Conservation (phyloP, 2,888 invertebrate species). For the Oscheius sp. region DNA sequence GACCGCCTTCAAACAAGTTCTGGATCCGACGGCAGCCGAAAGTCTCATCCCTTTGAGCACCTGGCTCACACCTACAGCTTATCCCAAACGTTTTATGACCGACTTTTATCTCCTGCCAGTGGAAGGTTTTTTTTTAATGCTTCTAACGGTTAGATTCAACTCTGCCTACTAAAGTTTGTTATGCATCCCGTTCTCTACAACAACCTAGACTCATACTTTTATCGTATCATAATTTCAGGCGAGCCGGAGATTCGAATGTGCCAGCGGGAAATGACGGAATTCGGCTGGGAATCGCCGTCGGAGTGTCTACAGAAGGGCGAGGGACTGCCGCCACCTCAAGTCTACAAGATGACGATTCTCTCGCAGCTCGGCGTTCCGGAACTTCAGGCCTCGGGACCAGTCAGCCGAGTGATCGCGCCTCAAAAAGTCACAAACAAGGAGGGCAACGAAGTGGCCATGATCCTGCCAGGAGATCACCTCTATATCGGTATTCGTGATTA, state of each 20-base stretch:
- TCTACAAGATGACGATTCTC: conserved; percentile 65
- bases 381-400: conserved; percentile 9
- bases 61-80: conserved; percentile 64
- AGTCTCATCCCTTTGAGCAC: conserved; percentile 62
- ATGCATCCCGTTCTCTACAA: too few relatives aligned
- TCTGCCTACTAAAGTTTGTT: too few relatives aligned
- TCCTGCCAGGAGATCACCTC: conserved; percentile 53
- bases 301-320: conserved; percentile 50
- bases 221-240: conserved; percentile 14
- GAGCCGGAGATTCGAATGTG: conserved; percentile 52
- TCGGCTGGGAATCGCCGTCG: conserved; percentile 50
- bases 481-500: conserved; percentile 32
- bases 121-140: conserved; percentile 39
- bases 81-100: conserved; percentile 56
- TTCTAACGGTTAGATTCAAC: background rate
- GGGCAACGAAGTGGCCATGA: conserved; percentile 39
- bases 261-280: conserved; percentile 55
- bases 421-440: conserved; percentile 47
- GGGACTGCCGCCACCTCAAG: conserved; percentile 70
- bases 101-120: conserved; percentile 64
- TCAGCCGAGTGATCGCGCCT: conserved; percentile 33
- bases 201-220: too few relatives aligned
- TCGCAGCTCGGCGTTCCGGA: conserved; percentile 38
- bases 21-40: background rate
- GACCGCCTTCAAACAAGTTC: conserved; percentile 27